Percentiles rank a stretch among this genome's conserved stretches.
phyloP scores from a whole-genome alignment of 2,888 invertebrate genomes.

The Mellilla xanthometata region DNA sequence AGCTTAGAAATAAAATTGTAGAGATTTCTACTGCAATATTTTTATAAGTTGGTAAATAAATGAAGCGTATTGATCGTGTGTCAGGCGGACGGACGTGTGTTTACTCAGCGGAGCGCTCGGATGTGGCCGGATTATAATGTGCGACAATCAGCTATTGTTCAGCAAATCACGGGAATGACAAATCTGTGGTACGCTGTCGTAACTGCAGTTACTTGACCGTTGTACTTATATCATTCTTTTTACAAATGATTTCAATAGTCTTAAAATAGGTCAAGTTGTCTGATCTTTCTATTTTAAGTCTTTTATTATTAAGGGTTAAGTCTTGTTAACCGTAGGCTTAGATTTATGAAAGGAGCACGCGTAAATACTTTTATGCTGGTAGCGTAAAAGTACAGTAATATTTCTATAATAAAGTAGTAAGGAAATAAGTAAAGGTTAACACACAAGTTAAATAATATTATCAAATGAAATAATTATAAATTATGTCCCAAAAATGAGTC shows the following conservation, averaged over 20 bases:
- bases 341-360: no score
- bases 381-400: no score
- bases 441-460: no score
- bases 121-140: conserved; percentile 43
- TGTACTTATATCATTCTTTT: background rate
- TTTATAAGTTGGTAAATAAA: conserved; percentile 77
- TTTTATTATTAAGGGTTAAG: no score
- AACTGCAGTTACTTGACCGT: background rate
- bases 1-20: conserved; percentile 21
- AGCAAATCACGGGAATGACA: conserved; percentile 42
- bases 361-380: no score
- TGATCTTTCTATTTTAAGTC: no score
- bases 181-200: conserved; percentile 41
- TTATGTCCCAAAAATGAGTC: no score
- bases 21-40: conserved; percentile 54
- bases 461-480: no score
- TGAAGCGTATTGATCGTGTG: conserved; percentile 72
- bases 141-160: conserved; percentile 55
- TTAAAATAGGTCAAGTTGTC: no score
- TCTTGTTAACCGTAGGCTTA: no score
- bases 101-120: conserved; percentile 56
- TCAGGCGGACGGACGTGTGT: conserved; percentile 58
- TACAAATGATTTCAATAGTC: background rate
- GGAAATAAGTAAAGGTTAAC: no score
- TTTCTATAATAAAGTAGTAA: no score